These are phyloP conservation scores for Melanotaenia nigrans DNA, from an alignment of 2,797 vertebrate species.

Conservation along the genomic window DNA sequence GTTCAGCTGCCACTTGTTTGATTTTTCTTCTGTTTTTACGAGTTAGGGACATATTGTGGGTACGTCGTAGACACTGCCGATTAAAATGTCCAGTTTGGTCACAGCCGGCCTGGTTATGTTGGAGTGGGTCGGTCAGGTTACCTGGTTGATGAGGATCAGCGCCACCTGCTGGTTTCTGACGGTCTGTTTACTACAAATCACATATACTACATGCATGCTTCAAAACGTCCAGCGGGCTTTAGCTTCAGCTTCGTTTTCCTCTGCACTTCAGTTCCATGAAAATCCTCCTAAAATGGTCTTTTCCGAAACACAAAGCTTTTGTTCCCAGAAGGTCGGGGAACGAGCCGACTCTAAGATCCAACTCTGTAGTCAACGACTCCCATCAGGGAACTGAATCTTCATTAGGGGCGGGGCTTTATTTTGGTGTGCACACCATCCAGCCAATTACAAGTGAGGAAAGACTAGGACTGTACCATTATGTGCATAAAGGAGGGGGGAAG, in stretches of 20 bases:
- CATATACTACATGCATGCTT: slow-evolving; percentile 10
- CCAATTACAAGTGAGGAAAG: too few relatives aligned
- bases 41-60: neutral
- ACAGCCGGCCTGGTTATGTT: neutral
- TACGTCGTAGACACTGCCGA: slow-evolving; percentile 35
- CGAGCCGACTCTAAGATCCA: too few relatives aligned
- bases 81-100: slow-evolving; percentile 2
- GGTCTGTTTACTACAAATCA: neutral
- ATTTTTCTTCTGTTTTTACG: neutral
- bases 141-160: neutral
- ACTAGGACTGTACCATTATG: too few relatives aligned
- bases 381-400: too few relatives aligned
- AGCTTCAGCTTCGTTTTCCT: neutral
- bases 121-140: neutral
- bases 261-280: neutral
- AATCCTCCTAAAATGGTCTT: neutral
- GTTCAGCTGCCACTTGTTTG: slow-evolving; percentile 26
- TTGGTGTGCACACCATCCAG: too few relatives aligned
- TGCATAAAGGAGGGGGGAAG: too few relatives aligned
- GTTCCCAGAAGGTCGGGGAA: too few relatives aligned
- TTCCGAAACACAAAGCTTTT: too few relatives aligned
- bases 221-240: neutral
- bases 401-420: too few relatives aligned
- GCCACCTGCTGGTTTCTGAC: neutral
- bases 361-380: too few relatives aligned